Conservation (phyloP, 2,113 vertebrate species). For the Tapirus terrestris region DNA sequence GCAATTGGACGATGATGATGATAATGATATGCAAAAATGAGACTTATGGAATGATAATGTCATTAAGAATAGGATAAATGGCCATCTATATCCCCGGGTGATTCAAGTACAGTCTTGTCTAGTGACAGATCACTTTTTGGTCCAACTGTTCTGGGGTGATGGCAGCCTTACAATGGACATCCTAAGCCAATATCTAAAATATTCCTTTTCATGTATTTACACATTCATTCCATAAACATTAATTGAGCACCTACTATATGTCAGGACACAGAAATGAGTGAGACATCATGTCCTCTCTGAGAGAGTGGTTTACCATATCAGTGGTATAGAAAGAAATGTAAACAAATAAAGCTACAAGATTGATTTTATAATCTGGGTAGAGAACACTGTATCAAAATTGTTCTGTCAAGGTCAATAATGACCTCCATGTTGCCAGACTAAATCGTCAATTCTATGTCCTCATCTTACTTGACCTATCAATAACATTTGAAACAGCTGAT, state of each 20-base stretch:
- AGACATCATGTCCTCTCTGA: not conserved
- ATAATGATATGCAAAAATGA: not conserved
- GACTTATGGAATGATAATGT: not conserved
- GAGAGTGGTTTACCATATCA: not conserved
- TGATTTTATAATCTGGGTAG: not conserved
- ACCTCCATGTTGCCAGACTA: not conserved
- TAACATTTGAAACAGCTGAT: not conserved
- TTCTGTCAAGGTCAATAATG: not conserved
- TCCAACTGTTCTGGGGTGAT: not conserved
- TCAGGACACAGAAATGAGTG: not conserved
- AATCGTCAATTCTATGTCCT: not conserved
- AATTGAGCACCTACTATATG: not conserved
- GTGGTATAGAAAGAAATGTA: not conserved
- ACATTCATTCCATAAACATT: not conserved
- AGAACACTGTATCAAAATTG: not conserved
- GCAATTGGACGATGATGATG: not conserved
- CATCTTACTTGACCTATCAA: not conserved
- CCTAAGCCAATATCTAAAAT: not conserved
- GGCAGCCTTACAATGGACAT: not conserved
- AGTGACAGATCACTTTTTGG: not conserved
- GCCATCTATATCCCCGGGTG: not conserved
- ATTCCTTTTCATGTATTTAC: not conserved
- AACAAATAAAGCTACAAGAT: not conserved
- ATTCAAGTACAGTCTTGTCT: not conserved
- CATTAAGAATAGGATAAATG: not conserved